Evolutionary conservation across 30 jellyfish, hydroid and myxozoan species (phyloP).

Genomic region (Sanderia malayensis): DNA sequence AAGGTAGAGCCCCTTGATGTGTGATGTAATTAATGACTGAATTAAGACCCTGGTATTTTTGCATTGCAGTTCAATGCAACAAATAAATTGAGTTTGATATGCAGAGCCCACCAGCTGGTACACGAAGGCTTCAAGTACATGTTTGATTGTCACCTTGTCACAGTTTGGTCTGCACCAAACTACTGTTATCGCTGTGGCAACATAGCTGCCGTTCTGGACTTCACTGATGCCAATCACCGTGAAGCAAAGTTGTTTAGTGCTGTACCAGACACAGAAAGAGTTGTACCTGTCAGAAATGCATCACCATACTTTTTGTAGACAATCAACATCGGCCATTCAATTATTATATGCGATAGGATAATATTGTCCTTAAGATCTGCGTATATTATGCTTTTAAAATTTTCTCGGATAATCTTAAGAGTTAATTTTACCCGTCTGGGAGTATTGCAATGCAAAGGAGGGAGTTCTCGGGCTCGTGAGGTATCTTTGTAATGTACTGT

Average conservation of each 20-base stretch:
- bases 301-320: constrained; percentile 80
- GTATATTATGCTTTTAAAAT: too few species aligned
- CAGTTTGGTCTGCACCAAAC: constrained; percentile 99
- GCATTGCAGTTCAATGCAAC: constrained; percentile 71
- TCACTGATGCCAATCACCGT: constrained; percentile 69
- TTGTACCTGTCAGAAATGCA: constrained; percentile 76
- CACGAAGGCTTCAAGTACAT: constrained; percentile 95
- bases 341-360: too few species aligned
- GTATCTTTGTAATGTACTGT: too few species aligned
- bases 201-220: constrained; percentile 91
- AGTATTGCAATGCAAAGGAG: too few species aligned
- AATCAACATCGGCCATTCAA: too few species aligned
- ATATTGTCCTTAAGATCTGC: too few species aligned
- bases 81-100: constrained; percentile 74
- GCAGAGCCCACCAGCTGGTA: constrained; percentile 98
- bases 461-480: too few species aligned
- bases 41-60: too few species aligned
- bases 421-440: too few species aligned
- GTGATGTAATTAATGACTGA: too few species aligned
- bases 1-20: too few species aligned
- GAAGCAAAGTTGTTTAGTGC: constrained; percentile 92
- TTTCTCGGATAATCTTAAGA: too few species aligned
- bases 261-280: constrained; percentile 92
- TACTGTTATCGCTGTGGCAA: constrained; percentile 98
- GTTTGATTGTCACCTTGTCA: constrained; percentile 88